Evolutionary conservation across 2,888 invertebrate genomes (phyloP), one percentile per base, ranked within the genome.

Genomic region (Holacanthella duospinosa): DNA sequence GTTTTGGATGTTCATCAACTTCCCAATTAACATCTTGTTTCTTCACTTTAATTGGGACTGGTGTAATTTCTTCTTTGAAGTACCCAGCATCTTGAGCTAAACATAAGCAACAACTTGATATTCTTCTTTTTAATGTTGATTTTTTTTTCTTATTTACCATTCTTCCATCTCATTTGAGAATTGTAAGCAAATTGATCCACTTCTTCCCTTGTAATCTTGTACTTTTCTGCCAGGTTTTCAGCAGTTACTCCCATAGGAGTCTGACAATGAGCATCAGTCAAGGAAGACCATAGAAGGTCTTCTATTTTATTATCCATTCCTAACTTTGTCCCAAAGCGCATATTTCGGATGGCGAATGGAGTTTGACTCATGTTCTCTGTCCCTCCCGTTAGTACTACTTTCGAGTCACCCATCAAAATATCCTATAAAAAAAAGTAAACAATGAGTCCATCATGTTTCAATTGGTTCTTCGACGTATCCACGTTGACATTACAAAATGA

Each of bases 211-310:
- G 86, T 85, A 58, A 95, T 80, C 58, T 86, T 85, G 75, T 85
- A 92, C 77, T 93, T 85, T 63, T 85, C 89, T 0, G 91, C 93
- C 56, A 95, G 81, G 77, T 93, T 94, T 79, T 94, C 94, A 0
- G 94, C 94, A 0, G 97, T 97, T 75, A 94, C 78, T 1, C 91
- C 96, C 97, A 97, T 97, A 0, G 96, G 93, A 43, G 92, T 80
- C 68, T 66, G 63, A 43, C 54, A 44, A 29, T 66, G 66, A 24
- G 29, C 36, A 76, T 99, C 97, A 0, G 89, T 86, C 1, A 97
- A 82, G 1, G 89, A 86, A 1, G 85, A 80, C 96, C 96, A 96
- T 19, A 97, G 79, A 0, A 86, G 82, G 78, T 97, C 96, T 77
- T 96, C 95, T 70, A 95, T 82, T 57, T 83, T 81, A 62, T 86